Conservation (phyloP, 1,140 invertebrate species). For the Drosophila aff. region DNA sequence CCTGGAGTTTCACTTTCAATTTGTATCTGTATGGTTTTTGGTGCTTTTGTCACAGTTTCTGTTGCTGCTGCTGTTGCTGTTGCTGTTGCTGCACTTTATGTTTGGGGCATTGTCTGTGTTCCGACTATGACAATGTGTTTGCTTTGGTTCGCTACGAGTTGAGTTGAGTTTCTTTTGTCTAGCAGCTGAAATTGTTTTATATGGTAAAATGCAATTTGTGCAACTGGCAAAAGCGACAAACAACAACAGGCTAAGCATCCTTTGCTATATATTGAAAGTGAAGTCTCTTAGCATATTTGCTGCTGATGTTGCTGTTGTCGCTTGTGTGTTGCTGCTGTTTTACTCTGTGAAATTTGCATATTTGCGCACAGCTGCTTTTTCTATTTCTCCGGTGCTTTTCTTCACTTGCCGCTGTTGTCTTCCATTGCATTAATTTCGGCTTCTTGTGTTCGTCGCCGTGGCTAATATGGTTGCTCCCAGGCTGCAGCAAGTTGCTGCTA, state of each 20-base stretch:
- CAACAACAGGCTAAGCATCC: conserved; percentile 70
- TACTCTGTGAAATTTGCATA: conserved; percentile 79
- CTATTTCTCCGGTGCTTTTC: conserved; percentile 65
- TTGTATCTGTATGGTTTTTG: conserved; percentile 62
- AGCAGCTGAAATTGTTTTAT: conserved; percentile 79
- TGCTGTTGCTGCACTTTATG: conserved; percentile 19
- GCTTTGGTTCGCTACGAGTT: conserved; percentile 30
- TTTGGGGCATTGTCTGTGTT: conserved; percentile 43
- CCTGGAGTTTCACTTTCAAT: conserved; percentile 79
- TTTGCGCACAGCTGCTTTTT: conserved; percentile 80
- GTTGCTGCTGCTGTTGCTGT: conserved; percentile 7
- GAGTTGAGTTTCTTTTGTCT: conserved; percentile 75
- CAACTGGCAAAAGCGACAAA: conserved; percentile 82
- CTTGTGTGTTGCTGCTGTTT: conserved; percentile 60
- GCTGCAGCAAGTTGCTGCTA: conserved; percentile 36
- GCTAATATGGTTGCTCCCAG: conserved; percentile 69
- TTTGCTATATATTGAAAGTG: conserved; percentile 82
- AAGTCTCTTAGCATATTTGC: conserved; percentile 83
- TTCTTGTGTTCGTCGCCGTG: conserved; percentile 66
- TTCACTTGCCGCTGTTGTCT: conserved; percentile 70
- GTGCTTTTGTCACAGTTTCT: conserved; percentile 70
- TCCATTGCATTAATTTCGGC: conserved; percentile 81
- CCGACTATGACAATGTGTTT: conserved; percentile 49
- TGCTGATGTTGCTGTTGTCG: conserved; percentile 33
- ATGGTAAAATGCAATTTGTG: conserved; percentile 84